A percentile compares a stretch with the other conserved stretches of the same genome.
Conservation (phyloP, 2,797 vertebrate genomes). For the Oophaga sylvatica region DNA sequence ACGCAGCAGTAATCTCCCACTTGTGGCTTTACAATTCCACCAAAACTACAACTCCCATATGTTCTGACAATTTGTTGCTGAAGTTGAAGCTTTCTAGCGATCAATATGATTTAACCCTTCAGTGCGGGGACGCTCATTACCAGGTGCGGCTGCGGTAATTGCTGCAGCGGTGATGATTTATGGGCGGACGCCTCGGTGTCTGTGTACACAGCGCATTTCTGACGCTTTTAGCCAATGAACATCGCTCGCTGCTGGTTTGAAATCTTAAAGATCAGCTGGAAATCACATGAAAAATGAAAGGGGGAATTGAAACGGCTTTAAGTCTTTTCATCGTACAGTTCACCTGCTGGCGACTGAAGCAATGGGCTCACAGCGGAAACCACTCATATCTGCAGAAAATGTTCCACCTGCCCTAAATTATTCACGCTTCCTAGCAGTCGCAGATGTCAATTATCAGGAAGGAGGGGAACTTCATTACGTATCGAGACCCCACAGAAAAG, state of each 20-base stretch:
- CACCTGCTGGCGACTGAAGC: slow-evolving; percentile 45
- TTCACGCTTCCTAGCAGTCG: slow-evolving; percentile 46
- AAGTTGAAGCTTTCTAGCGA: too few relatives aligned
- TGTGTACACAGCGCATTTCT: neutral
- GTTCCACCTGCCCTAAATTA: slow-evolving; percentile 60
- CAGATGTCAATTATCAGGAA: slow-evolving; percentile 47
- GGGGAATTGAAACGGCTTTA: slow-evolving; percentile 31
- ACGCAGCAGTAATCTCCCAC: too few relatives aligned
- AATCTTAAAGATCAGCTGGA: slow-evolving; percentile 23
- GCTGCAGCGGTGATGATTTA: neutral
- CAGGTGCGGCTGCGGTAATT: neutral
- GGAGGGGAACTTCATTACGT: slow-evolving; percentile 5
- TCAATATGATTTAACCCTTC: too few relatives aligned
- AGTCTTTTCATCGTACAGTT: slow-evolving; percentile 36
- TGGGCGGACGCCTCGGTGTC: neutral
- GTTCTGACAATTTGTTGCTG: too few relatives aligned
- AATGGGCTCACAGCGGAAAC: slow-evolving; percentile 10
- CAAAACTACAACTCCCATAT: too few relatives aligned
- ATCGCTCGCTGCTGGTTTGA: neutral
- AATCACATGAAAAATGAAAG: slow-evolving; percentile 17
- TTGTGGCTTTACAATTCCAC: too few relatives aligned
- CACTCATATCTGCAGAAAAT: slow-evolving; percentile 40
- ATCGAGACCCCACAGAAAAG: neutral
- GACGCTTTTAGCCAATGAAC: slow-evolving; percentile 9
- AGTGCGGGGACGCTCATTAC: neutral